Base-by-base conservation (phyloP, 2,797 vertebrate species). In the Amazona ochrocephala region DNA sequence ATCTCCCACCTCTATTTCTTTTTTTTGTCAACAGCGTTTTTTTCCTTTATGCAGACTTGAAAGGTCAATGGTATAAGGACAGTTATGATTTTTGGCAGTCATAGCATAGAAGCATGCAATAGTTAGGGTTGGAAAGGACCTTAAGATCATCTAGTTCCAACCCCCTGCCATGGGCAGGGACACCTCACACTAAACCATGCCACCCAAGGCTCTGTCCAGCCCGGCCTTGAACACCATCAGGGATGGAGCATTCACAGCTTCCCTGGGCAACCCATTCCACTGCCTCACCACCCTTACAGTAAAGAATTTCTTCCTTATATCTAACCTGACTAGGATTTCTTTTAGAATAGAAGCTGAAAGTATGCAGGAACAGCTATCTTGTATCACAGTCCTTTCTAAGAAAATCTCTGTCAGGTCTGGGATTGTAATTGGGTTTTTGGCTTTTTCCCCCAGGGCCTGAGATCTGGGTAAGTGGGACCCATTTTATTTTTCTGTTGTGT, bases 1-100 rank as follows among this genome's bases (percentile, higher is more conserved):
- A 62, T 71, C 34, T 78, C 26, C 9, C 15, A 44, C 32, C n/a
- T 48, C 21, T 62, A 9, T 37, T 72, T 62, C 4, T 23, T 51
- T 48, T 37, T 27, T 34, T 68, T 20, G n/a, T 14, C 1, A 0
- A 0, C 21, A 26, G 5, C 0, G 0, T 6, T 42, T 50, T 64
- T 44, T 32, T 9, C 4, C 45, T 73, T 75, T 48, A 3, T 13
- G 9, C 22, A 78, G 24, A 27, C 22, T 81, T 1, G 1, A 76
- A 64, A 82, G 37, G 26, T 42, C n/a, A 9, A 4, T 75, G 10
- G 19, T 78, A 8, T 66, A 80, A 74, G 26, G 37, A 11, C 34
- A 74, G 29, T 70, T 74, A 37, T 0, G 10, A 44, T 21, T 75
- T 80, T 72, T 53, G 4, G 30, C n/a, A 90, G 7, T 47, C 3